These are phyloP conservation scores for Tipula lateralis DNA, from an alignment of 2,888 invertebrate genomes.

Conservation along the genomic window DNA sequence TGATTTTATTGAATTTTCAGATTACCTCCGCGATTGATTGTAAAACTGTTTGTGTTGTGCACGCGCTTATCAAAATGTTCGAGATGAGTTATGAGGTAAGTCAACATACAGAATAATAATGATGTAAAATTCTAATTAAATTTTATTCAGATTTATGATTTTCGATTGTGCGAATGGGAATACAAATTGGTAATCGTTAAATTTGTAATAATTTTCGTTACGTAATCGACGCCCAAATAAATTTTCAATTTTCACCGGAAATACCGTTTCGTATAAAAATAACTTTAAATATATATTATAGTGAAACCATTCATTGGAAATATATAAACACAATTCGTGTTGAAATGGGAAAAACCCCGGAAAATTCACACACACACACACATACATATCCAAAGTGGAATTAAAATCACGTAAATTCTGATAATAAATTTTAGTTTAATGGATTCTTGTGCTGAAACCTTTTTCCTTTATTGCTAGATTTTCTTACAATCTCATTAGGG, in stretches of 20 bases:
- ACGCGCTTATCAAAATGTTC: neutral
- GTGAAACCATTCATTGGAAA: neutral
- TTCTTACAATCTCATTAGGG: neutral
- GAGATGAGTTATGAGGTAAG: neutral
- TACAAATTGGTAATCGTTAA: neutral
- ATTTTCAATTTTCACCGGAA: neutral
- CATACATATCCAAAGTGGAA: neutral
- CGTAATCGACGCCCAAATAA: neutral
- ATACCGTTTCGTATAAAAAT: neutral
- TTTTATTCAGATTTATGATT: neutral
- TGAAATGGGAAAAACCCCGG: neutral
- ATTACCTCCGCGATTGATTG: neutral
- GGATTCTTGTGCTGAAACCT: neutral
- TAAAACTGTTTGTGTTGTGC: neutral
- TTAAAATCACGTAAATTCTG: neutral
- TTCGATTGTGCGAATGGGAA: neutral
- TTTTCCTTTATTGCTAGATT: neutral
- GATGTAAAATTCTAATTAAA: neutral
- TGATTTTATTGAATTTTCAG: neutral
- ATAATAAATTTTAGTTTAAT: constrained; percentile 4
- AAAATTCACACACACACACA: neutral
- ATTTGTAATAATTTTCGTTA: neutral
- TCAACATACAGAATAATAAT: neutral
- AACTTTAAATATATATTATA: neutral
- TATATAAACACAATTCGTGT: neutral